phyloP scores from a whole-genome alignment of 2,888 invertebrate genomes.

The Iselma pallidipennis region DNA sequence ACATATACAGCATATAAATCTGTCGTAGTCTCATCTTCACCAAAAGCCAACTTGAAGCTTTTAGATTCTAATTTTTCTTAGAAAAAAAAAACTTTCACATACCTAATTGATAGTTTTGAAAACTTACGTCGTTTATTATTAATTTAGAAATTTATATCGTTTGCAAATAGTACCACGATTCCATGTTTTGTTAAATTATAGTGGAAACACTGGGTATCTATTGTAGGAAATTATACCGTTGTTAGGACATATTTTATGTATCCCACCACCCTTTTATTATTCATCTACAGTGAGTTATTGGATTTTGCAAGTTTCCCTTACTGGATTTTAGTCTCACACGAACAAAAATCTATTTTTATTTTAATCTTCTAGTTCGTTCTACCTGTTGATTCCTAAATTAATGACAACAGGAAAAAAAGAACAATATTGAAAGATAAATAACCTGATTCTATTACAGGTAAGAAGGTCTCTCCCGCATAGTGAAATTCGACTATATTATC shows the following conservation, averaged over 20 bases:
- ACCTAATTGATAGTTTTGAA: too few relatives aligned
- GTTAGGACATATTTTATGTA: neutral
- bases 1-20: conserved; percentile 1
- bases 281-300: neutral
- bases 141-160: too few relatives aligned
- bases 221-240: neutral
- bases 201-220: neutral
- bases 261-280: neutral
- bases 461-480: too few relatives aligned
- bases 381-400: too few relatives aligned
- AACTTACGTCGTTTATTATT: too few relatives aligned
- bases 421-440: too few relatives aligned
- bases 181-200: neutral
- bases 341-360: neutral
- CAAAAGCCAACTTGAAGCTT: neutral
- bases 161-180: neutral
- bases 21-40: conserved; percentile 1
- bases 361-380: neutral
- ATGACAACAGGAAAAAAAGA: too few relatives aligned
- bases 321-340: neutral
- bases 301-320: neutral
- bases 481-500: too few relatives aligned
- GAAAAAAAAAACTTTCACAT: neutral
- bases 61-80: too few relatives aligned
- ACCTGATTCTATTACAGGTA: too few relatives aligned